phyloP scores from a whole-genome alignment of 2,888 invertebrate species.

The Cryptophagus acutangulus region DNA sequence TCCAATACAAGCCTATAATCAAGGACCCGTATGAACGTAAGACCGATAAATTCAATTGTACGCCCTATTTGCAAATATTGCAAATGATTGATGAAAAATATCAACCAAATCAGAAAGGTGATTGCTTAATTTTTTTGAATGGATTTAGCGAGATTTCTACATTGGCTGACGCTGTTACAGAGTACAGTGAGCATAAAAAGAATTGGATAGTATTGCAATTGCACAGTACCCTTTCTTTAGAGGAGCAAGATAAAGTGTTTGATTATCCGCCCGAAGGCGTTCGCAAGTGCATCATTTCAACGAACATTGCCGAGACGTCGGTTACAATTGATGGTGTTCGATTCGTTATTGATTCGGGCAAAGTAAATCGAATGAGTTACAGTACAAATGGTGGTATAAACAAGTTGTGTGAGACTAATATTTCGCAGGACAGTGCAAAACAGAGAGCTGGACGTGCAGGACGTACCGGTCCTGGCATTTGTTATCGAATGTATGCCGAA shows the following conservation, averaged over 20 bases:
- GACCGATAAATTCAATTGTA: conserved; percentile 78
- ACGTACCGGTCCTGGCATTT: conserved; percentile 96
- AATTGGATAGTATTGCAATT: conserved; percentile 91
- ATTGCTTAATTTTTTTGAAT: conserved; percentile 90
- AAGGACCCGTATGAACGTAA: conserved; percentile 58
- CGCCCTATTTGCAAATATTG: conserved; percentile 88
- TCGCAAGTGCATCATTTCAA: conserved; percentile 94
- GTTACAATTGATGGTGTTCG: conserved; percentile 90
- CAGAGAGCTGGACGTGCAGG: conserved; percentile 96
- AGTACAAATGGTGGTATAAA: conserved; percentile 88
- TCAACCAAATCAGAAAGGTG: conserved; percentile 63
- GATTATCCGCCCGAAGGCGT: conserved; percentile 92
- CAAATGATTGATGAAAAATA: conserved; percentile 89
- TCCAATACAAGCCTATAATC: conserved; percentile 74
- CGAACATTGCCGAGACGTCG: conserved; percentile 98
- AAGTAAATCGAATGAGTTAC: conserved; percentile 93
- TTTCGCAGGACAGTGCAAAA: conserved; percentile 95
- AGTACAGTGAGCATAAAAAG: conserved; percentile 71
- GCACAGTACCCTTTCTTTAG: conserved; percentile 87
- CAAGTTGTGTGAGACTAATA: conserved; percentile 88
- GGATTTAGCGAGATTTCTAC: conserved; percentile 90
- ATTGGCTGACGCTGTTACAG: conserved; percentile 78
- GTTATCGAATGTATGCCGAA: conserved; percentile 89
- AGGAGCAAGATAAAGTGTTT: conserved; percentile 95
- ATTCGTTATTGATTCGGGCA: conserved; percentile 93